Conservation (phyloP, 2,113 vertebrate species). For the Amazona vittata region DNA sequence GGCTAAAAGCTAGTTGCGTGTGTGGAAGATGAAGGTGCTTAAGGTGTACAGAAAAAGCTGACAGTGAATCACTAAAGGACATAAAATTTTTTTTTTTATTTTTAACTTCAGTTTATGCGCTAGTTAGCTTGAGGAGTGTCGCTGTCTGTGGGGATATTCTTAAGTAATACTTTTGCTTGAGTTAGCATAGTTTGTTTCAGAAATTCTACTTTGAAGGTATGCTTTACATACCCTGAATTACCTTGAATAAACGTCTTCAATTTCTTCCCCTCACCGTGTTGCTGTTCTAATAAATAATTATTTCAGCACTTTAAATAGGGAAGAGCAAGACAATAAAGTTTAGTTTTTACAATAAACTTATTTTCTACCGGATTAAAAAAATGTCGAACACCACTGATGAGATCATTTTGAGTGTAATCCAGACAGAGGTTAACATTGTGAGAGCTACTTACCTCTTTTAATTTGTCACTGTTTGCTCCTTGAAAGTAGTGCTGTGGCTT, state of each 20-base stretch:
- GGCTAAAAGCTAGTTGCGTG: neutral
- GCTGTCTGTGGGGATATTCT: neutral
- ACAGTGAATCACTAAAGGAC: neutral
- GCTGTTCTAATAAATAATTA: neutral
- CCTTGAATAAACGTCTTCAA: neutral
- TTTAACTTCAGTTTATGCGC: neutral
- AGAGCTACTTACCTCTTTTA: neutral
- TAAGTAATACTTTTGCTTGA: neutral
- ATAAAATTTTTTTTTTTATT: neutral
- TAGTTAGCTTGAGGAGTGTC: neutral
- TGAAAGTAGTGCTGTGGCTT: neutral
- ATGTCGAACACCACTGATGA: neutral
- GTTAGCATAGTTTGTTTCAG: neutral
- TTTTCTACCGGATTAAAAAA: neutral
- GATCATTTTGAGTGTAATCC: neutral
- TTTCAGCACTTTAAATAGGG: neutral
- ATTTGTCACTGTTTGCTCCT: neutral
- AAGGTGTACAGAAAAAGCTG: neutral
- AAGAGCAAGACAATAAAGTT: neutral
- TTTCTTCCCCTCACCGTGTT: rapidly evolving
- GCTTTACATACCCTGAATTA: neutral
- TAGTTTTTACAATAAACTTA: neutral
- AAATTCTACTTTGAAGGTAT: neutral
- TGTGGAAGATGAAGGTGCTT: neutral
- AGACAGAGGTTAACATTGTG: neutral